Conservation (phyloP, 2,888 invertebrate species). For the Caenorhabditis wallacei region DNA sequence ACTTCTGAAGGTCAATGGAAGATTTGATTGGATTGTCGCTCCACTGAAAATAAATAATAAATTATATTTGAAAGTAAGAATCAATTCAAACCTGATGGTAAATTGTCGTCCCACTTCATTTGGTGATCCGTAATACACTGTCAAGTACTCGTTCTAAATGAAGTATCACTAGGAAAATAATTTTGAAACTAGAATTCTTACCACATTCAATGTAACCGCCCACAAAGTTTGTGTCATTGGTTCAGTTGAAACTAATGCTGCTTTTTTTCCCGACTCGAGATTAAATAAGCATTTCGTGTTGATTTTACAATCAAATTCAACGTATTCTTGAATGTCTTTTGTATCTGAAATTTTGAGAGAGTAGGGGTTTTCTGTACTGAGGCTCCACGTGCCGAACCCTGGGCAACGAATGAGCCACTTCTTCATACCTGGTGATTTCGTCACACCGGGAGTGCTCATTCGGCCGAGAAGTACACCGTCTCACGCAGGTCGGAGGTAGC, state of each 20-base stretch:
- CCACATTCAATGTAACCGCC: neutral
- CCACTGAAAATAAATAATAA: conserved; percentile 29
- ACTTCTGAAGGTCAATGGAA: conserved; percentile 10
- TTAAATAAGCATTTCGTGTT: conserved; percentile 6
- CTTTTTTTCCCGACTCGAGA: conserved; percentile 13
- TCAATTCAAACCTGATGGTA: neutral
- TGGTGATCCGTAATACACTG: conserved; percentile 11
- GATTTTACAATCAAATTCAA: conserved; percentile 2
- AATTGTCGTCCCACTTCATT: neutral
- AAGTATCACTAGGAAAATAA: neutral
- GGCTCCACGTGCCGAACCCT: no score
- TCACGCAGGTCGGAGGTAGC: no score
- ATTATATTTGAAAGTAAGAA: neutral
- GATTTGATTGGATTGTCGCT: neutral
- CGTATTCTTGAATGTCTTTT: conserved; percentile 30
- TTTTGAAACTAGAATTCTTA: neutral
- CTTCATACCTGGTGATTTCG: no score
- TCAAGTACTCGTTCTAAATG: neutral
- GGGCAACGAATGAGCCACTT: no score
- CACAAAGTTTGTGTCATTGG: neutral
- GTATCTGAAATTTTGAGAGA: conserved; percentile 44
- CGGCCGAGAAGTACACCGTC: no score
- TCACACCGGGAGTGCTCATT: no score
- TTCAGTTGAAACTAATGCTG: conserved; percentile 7
- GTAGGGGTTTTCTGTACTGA: no score